Percentiles rank a stretch among this genome's conserved stretches.
phyloP scores from a whole-genome alignment of 2,797 vertebrate genomes.

The Halcyon badia region DNA sequence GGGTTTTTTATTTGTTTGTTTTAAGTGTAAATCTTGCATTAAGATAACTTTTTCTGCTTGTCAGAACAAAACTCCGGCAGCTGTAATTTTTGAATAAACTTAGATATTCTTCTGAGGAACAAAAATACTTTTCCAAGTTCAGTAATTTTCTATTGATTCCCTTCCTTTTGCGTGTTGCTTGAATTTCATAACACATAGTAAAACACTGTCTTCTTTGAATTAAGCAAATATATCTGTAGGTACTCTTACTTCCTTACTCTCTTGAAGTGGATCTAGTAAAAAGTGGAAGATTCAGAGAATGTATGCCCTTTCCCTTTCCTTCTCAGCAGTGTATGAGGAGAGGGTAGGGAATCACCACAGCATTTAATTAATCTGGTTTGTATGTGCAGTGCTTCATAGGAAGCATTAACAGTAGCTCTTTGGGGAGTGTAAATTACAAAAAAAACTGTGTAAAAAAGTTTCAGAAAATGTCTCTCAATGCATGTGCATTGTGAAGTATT shows the following conservation, averaged over 20 bases:
- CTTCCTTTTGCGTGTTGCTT: not conserved
- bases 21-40: not conserved
- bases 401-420: not conserved
- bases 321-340: not conserved
- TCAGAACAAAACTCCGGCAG: not conserved
- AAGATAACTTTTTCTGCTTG: not conserved
- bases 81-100: not conserved
- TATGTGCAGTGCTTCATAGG: not conserved
- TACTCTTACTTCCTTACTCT: not conserved
- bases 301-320: not conserved
- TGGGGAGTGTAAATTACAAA: not conserved
- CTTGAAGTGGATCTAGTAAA: not conserved
- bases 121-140: not conserved
- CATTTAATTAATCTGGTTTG: not conserved
- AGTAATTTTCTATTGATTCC: not conserved
- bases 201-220: not conserved
- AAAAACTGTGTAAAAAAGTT: not conserved
- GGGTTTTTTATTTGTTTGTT: not conserved
- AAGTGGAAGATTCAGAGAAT: not conserved
- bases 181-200: not conserved
- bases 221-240: not conserved
- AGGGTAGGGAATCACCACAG: rapidly evolving
- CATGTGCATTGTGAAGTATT: not conserved
- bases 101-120: not conserved
- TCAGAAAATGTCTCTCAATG: not conserved